These are phyloP conservation scores for Tragelaphus oryx DNA, from an alignment of 2,797 vertebrate species.

Conservation along the genomic window DNA sequence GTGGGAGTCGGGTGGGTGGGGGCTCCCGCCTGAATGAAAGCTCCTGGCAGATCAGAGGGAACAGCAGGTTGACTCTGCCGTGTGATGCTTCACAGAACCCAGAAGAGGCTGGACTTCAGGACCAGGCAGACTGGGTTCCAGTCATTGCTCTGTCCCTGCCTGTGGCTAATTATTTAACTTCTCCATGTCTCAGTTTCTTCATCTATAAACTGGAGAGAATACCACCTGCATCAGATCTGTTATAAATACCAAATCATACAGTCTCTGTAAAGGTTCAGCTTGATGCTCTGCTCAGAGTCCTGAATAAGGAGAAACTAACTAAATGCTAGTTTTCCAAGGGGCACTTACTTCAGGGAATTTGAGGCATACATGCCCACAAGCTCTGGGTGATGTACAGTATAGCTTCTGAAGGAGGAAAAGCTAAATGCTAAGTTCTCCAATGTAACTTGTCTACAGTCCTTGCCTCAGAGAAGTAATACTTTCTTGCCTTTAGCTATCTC, in stretches of 20 bases:
- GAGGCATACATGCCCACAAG: not conserved
- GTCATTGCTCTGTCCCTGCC: not conserved
- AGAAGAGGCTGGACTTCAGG: not conserved
- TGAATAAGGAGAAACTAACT: not conserved
- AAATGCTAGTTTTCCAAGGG: not conserved
- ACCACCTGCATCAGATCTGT: not conserved
- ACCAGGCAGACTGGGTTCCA: not conserved
- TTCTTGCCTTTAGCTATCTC: not conserved
- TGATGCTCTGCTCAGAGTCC: not conserved
- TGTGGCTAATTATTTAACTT: not conserved
- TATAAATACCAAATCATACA: not conserved
- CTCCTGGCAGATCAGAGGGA: not conserved
- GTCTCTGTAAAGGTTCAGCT: not conserved
- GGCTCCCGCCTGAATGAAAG: not conserved
- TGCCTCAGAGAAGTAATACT: not conserved
- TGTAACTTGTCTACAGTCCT: not conserved
- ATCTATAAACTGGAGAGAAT: not conserved
- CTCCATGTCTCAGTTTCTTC: not conserved
- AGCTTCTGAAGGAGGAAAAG: not conserved
- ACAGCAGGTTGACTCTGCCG: not conserved
- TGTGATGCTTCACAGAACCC: fast-evolving
- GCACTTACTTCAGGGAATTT: not conserved
- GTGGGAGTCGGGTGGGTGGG: not conserved
- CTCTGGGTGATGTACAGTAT: not conserved
- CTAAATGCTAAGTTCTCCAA: not conserved